Conservation (phyloP, 1,140 invertebrate genomes). For the Tyrophagus putrescentiae region DNA sequence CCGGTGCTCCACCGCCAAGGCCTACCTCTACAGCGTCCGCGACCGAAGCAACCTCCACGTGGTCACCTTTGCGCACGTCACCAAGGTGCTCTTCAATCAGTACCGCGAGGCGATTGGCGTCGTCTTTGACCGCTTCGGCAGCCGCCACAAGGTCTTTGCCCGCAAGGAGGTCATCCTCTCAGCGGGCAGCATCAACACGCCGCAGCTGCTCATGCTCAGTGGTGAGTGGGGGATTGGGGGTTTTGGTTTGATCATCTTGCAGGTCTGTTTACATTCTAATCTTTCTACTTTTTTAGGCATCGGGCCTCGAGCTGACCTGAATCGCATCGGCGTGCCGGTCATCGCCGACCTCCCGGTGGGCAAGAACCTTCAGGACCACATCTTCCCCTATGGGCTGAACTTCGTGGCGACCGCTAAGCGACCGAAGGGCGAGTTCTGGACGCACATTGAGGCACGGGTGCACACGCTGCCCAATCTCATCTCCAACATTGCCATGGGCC, state of each 20-base stretch:
- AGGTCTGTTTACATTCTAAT: constrained; percentile 2
- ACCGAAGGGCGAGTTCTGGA: background rate
- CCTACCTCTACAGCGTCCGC: constrained; percentile 65
- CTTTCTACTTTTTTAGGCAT: constrained; percentile 38
- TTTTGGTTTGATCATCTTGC: background rate
- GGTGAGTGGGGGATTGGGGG: constrained; percentile 30
- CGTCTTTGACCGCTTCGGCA: constrained; percentile 46
- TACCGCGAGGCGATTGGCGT: constrained; percentile 60
- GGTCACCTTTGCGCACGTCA: constrained; percentile 64
- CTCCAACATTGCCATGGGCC: background rate
- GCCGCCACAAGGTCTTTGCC: constrained; percentile 43
- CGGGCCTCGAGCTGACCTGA: constrained; percentile 41
- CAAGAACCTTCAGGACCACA: constrained; percentile 36
- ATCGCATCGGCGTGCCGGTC: constrained; percentile 30
- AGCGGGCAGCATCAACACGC: constrained; percentile 48
- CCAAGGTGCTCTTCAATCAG: constrained; percentile 42
- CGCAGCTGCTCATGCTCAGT: constrained; percentile 26
- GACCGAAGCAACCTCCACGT: constrained; percentile 67
- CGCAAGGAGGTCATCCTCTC: constrained; percentile 55
- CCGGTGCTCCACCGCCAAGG: constrained; percentile 73
- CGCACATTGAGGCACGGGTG: background rate
- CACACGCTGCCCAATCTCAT: background rate
- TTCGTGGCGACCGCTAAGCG: background rate
- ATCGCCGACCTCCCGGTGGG: constrained; percentile 36
- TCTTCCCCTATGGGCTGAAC: constrained; percentile 18